A percentile compares a stretch with the other conserved stretches of the same genome.
phyloP scores from a whole-genome alignment of 2,113 vertebrate species.

The Thunnus thynnus region DNA sequence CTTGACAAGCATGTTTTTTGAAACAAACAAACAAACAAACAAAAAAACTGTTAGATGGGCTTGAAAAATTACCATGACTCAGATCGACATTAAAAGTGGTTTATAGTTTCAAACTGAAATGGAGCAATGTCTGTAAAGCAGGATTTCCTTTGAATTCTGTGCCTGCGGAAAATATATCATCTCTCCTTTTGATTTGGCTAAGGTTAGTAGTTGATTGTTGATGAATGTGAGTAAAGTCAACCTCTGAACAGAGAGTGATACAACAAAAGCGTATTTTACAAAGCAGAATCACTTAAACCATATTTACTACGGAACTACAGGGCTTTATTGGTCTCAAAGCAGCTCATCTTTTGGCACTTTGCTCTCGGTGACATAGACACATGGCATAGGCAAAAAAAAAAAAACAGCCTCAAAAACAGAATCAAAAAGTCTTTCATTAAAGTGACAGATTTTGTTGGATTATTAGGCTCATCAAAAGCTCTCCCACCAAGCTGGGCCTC shows the following conservation, averaged over 20 bases:
- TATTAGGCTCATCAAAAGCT: constrained; percentile 65
- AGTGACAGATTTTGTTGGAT: constrained; percentile 66
- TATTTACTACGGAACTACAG: constrained; percentile 36
- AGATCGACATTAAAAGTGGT: neutral
- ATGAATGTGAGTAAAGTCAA: constrained; percentile 32
- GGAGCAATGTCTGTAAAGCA: neutral
- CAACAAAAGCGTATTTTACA: constrained; percentile 49
- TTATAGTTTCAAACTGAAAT: neutral
- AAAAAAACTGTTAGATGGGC: too few species aligned
- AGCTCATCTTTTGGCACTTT: constrained; percentile 44
- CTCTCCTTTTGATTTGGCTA: neutral
- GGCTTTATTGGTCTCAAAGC: constrained; percentile 50
- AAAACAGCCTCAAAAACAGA: constrained; percentile 38
- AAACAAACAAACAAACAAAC: too few species aligned
- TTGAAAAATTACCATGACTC: neutral
- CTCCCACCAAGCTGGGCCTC: constrained; percentile 37
- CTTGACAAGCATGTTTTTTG: too few species aligned
- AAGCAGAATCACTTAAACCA: constrained; percentile 25
- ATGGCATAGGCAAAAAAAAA: constrained; percentile 14
- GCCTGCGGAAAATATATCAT: neutral
- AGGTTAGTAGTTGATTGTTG: neutral
- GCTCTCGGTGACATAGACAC: constrained; percentile 52
- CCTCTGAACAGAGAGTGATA: constrained; percentile 23
- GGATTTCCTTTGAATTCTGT: neutral
- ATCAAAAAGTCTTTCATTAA: constrained; percentile 58